phyloP scores from a whole-genome alignment of 2,113 vertebrate species.

The Polypterus senegalus region DNA sequence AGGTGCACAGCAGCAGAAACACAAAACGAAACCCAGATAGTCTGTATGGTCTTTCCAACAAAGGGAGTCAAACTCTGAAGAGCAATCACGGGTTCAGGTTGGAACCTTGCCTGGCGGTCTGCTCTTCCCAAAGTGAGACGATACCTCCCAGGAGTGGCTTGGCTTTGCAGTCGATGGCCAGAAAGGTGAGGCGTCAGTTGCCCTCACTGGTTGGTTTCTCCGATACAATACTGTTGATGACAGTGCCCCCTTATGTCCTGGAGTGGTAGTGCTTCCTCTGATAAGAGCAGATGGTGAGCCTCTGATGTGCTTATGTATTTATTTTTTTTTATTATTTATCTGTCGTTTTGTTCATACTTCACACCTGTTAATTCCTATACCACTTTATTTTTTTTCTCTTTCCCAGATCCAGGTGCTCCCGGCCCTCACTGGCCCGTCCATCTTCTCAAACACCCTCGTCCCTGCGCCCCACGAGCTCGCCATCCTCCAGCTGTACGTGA shows the following conservation, averaged over 20 bases:
- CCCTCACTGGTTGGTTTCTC: background rate
- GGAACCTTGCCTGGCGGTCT: too few species aligned
- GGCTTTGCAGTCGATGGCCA: too few species aligned
- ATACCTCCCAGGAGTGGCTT: too few species aligned
- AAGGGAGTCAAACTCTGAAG: too few species aligned
- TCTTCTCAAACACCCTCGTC: constrained; percentile 10
- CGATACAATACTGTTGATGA: background rate
- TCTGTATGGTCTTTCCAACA: too few species aligned
- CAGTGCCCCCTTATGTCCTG: background rate
- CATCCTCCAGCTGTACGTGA: constrained; percentile 7
- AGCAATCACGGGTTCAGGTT: too few species aligned
- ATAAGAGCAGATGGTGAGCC: background rate
- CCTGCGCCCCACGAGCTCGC: constrained; percentile 1
- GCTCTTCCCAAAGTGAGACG: too few species aligned
- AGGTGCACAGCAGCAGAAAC: too few species aligned
- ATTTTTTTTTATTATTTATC: background rate
- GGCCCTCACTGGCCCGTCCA: constrained; percentile 2
- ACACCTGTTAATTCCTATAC: background rate
- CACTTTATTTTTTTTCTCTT: background rate
- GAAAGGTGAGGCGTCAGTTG: background rate
- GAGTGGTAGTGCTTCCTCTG: background rate
- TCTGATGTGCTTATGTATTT: background rate
- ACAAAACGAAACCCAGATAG: too few species aligned
- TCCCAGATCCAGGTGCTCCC: constrained; percentile 11
- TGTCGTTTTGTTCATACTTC: background rate